Base-by-base conservation (phyloP, 1,140 invertebrate species). In the Saccostrea cuccullata region DNA sequence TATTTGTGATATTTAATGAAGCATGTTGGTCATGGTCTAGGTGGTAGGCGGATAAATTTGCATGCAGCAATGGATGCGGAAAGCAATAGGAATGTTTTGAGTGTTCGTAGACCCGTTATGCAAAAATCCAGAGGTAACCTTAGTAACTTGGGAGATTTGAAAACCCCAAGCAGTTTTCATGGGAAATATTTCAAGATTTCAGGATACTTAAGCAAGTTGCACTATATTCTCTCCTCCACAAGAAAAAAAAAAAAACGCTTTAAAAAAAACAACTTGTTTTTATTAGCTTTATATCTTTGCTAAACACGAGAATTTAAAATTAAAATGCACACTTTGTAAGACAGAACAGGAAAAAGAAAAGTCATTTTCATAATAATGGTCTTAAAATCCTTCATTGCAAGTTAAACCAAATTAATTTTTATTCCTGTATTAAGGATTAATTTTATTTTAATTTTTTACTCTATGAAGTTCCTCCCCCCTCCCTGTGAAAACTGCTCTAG, bases 21-120 rank as follows among this genome's bases (percentile, higher is more conserved):
- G 70, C 70, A 77, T 77, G 70, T 77, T 77, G 70, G 70, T 77
- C 70, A 36, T 77, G 70, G 70, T 77, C 26, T 77, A 77, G 70
- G 70, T 77, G 70, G 70, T 77, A 77, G 70, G 70, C 11, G 88
- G 40, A 77, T 86, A 84, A 47, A 55, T 77, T 23, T 89, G 70
- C 87, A 82, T 82, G 64, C 87, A 55, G 60, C 73, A 40, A 67
- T 85, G 60, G 84, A 86, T 47, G n/a, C 56, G 64, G 73, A 67
- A 30, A 77, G 23, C 8, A 26, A 77, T 77, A 77, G 70, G 70
- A 77, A 77, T 77, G 70, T 77, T 77, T 30, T 77, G 70, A 77
- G 70, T 77, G 70, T 77, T 77, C 70, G 70, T 77, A 77, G 70
- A 77, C 70, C 70, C 30, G 70, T 77, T 77, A 77, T 77, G 70